Conservation (phyloP, 1,140 invertebrate genomes). For the Lepidotrigona ventralis region DNA sequence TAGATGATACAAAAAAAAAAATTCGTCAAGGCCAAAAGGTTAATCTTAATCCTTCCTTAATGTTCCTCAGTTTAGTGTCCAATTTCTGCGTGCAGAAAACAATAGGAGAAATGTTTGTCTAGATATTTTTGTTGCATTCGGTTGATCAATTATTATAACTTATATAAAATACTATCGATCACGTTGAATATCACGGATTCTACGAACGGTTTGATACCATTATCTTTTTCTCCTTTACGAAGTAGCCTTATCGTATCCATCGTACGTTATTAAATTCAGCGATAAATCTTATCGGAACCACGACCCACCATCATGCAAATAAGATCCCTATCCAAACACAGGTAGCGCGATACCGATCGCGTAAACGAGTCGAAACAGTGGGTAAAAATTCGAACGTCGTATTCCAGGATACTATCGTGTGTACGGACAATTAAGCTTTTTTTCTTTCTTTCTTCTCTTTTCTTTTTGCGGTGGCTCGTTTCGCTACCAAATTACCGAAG, state of each 20-base stretch:
- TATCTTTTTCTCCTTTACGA: background rate
- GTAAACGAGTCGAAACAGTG: slow-evolving; percentile 14
- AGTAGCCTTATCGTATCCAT: too few relatives aligned
- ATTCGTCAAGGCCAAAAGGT: too few relatives aligned
- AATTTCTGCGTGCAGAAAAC: too few relatives aligned
- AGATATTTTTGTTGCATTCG: too few relatives aligned
- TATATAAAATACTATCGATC: background rate
- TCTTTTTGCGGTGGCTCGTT: slow-evolving; percentile 19
- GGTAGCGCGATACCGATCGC: slow-evolving; percentile 7
- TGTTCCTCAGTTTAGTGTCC: too few relatives aligned
- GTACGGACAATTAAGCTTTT: slow-evolving; percentile 36
- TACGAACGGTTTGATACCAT: background rate
- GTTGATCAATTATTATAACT: too few relatives aligned
- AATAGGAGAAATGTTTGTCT: too few relatives aligned
- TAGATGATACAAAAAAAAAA: too few relatives aligned
- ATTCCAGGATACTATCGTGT: background rate
- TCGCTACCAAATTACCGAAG: slow-evolving; percentile 31
- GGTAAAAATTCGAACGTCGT: slow-evolving; percentile 10
- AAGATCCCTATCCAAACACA: background rate
- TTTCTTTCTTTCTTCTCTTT: too few relatives aligned
- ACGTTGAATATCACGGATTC: background rate
- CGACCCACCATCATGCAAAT: background rate
- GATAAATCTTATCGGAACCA: background rate
- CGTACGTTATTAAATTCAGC: background rate
- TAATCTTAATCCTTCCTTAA: too few relatives aligned